Evolutionary conservation across 2,113 vertebrate genomes (phyloP), one percentile per base, ranked within the genome.

Genomic region (Ovibos moschatus): DNA sequence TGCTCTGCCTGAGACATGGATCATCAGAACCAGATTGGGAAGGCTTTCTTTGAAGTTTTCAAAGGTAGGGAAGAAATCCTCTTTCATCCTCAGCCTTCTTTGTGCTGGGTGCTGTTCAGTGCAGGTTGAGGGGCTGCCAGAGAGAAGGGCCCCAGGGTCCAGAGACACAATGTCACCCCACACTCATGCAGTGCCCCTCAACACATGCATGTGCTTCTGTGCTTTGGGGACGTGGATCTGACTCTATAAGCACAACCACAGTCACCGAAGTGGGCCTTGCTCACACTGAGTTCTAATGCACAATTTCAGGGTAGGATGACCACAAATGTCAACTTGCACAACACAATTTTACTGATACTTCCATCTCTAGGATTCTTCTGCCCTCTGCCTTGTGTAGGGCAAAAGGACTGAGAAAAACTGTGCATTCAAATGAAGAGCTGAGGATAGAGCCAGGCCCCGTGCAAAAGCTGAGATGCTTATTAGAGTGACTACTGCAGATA

Each of bases 11-110:
- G 87, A 97, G 95, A 96, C 87, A 17, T 30, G 92, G 93, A 87
- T 98, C 98, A 98, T 98, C 97, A 98, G 97, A 97, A 98, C 94
- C 97, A 98, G 98, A 98, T 78, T 97, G 91, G 84, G 84, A 88
- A 96, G 13, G 57, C 51, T 76, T 67, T 96, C 92, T 97, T 98
- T 98, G 97, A 98, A 97, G 97, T 98, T 98, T 98, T 97, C 94
- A 97, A 96, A 98, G 93, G 97, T 98, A 98, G 76, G 58, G 87
- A 89, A 97, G 89, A 98, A 97, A 96, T 82, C 57, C 78, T 96
- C 91, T 86, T 51, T 95, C 45, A 6, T 89, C 84, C 93, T 96
- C 93, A n/a, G 96, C 91, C 94, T 95, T 82, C 96, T 25, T 62
- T 45, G 2, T 55, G 88, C 30, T 1, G 0, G 25, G 55, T 14